Evolutionary conservation across 2,797 vertebrate species (phyloP), one percentile per base, ranked within the genome.

Genomic region (Yasuhikotakia modesta): DNA sequence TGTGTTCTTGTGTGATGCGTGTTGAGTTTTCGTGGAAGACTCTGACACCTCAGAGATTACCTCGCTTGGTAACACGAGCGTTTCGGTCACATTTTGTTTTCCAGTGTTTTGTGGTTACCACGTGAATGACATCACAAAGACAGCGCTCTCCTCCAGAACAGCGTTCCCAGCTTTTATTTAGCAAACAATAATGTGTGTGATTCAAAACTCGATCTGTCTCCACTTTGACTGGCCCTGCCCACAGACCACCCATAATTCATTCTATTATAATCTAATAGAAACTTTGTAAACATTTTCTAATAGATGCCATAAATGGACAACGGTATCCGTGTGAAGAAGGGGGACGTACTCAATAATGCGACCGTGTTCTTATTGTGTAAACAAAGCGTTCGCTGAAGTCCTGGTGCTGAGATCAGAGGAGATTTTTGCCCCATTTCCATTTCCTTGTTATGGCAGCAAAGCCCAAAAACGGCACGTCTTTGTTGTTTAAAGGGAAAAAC

Each of bases 321-420:
- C 11, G 17, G 43, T 63, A 83, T 43, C 39, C 10, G 8, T 43
- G 39, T 43, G 10, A 43, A 43, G 39, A 10, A 11, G 39, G 10
- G 10, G 39, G 39, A 43, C 39, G 3, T 12, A 53, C 52, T 21
- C 19, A 53, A 21, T 53, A 10, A 53, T 8, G n/a, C 8, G 7
- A 53, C 17, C 53, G 45, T 72, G 2, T 46, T 73, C 39, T 39
- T 50, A 32, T 6, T 50, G 17, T 52, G 60, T 65, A 50, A 61
- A 43, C 27, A 82, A 83, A 64, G 16, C 32, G 21, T 73, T 55
- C 48, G 35, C 11, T 48, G 45, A 60, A 71, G 57, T 68, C 71
- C 60, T 24, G 65, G 22, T 24, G 0, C 50, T 8, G 14, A 81
- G 55, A 81, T 78, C 79, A 78, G 53, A 77, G 63, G 11, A 52